Conservation (phyloP, 2,797 vertebrate genomes). For the Falco columbarius region DNA sequence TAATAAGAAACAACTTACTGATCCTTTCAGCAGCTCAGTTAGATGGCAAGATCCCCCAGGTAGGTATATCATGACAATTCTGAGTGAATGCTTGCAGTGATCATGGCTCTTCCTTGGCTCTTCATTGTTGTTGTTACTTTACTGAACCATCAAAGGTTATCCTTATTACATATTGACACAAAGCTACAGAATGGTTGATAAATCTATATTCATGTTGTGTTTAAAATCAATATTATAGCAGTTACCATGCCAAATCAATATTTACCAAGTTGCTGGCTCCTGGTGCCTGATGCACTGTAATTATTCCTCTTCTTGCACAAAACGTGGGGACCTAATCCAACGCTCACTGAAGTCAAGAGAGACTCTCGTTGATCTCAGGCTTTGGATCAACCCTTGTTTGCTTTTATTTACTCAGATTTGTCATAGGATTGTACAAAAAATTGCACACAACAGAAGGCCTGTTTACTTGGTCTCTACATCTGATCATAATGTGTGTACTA, state of each 20-base stretch:
- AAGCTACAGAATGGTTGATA: conserved; percentile 17
- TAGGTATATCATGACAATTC: not conserved
- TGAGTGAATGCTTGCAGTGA: not conserved
- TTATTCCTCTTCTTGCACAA: not conserved
- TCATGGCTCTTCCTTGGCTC: not conserved
- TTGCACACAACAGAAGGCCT: not conserved
- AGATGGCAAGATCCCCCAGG: not conserved
- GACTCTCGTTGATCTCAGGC: not conserved
- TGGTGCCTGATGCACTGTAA: not conserved
- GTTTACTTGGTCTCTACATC: not conserved
- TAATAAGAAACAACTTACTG: not conserved
- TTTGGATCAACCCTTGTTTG: not conserved
- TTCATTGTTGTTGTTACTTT: not conserved
- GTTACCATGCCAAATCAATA: conserved; percentile 31
- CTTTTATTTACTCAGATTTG: not conserved
- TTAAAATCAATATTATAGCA: conserved; percentile 43
- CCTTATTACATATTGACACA: not conserved
- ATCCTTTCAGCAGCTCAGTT: not conserved
- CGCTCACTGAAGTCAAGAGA: not conserved
- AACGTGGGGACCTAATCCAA: not conserved
- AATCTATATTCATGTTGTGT: conserved; percentile 20
- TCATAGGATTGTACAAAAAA: not conserved
- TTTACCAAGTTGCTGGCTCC: conserved; percentile 1
- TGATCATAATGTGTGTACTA: accelerated
- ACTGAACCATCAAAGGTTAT: not conserved